Base-by-base conservation (phyloP, 2,797 vertebrate genomes). In the Enteromius mattozi region DNA sequence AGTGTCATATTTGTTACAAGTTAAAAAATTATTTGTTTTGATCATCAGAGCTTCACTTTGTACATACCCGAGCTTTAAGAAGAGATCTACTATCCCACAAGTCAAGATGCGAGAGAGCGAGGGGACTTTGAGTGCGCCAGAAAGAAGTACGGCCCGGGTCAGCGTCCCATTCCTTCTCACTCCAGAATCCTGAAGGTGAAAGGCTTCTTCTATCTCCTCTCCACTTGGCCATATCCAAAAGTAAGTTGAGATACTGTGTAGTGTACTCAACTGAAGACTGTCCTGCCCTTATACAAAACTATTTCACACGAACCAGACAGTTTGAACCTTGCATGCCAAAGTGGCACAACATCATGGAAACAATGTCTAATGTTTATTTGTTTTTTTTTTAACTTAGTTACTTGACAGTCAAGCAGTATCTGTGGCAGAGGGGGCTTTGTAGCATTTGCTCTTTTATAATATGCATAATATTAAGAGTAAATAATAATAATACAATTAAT, bases 1-100 rank as follows among this genome's bases (percentile, higher is more conserved):
- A 16, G 37, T 1, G 14, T 61, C 70, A 17, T 33, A 21, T 47
- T 37, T 40, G 3, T 83, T 27, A 63, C 54, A 84, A 77, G 49
- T 42, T 71, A 6, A 17, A 21, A 8, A 27, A 65, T 54, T 65
- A 49, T 30, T 76, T 17, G 1, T 40, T 80, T 77, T 3, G 10
- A 35, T n/a, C 16, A 33, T 21, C 63, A 30, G 6, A 45, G 24
- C 10, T 70, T 21, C 2, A 12, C 35, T 70, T 45, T 75, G 17
- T 49, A 37, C 86, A 90, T 91, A 95, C 95, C 93, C 90, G 92
- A 74, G 91, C 59, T 87, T 92, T 88, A 82, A 93, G 90, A 76
- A 79, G 79, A 77, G 88, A 89, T 79, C 87, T 90, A 27, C 74
- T 88, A 82, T 94, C 92, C 94, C 93, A 95, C 91, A 93, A 92